A percentile compares a stretch with the other conserved stretches of the same genome.
Conservation (phyloP, 2,113 vertebrate genomes). For the Anguilla japonica region DNA sequence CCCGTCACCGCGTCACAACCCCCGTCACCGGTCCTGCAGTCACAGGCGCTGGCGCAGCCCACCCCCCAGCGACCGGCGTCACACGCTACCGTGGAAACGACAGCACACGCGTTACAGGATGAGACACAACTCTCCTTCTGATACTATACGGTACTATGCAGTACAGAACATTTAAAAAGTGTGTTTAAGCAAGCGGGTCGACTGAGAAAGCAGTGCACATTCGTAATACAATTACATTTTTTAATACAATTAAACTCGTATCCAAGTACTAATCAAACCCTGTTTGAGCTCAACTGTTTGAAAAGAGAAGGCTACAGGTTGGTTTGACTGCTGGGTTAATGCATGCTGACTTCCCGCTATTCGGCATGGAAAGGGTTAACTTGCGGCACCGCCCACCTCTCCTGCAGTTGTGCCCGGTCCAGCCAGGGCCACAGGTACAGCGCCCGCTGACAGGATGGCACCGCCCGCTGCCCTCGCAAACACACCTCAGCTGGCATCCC, state of each 20-base stretch:
- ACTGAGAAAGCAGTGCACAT: too few relatives aligned
- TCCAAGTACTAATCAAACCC: background rate
- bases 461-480: slow-evolving; percentile 79
- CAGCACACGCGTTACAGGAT: background rate
- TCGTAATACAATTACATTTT: background rate
- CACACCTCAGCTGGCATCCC: slow-evolving; percentile 78
- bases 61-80: slow-evolving; percentile 80
- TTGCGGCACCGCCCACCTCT: slow-evolving; percentile 64
- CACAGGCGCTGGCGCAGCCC: slow-evolving; percentile 70
- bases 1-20: slow-evolving; percentile 77
- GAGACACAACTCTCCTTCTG: background rate
- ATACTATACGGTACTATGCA: background rate
- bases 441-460: slow-evolving; percentile 78
- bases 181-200: too few relatives aligned
- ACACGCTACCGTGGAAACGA: slow-evolving; percentile 72
- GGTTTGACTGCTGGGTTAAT: background rate
- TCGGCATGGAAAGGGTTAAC: too few relatives aligned
- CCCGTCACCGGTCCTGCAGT: slow-evolving; percentile 78
- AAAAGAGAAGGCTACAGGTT: background rate
- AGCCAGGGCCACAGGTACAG: slow-evolving; percentile 81
- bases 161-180: background rate
- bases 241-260: background rate
- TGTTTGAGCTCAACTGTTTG: background rate
- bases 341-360: too few relatives aligned
- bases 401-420: slow-evolving; percentile 81